Conservation (phyloP, 1,140 invertebrate genomes). For the Adelges cooleyi region DNA sequence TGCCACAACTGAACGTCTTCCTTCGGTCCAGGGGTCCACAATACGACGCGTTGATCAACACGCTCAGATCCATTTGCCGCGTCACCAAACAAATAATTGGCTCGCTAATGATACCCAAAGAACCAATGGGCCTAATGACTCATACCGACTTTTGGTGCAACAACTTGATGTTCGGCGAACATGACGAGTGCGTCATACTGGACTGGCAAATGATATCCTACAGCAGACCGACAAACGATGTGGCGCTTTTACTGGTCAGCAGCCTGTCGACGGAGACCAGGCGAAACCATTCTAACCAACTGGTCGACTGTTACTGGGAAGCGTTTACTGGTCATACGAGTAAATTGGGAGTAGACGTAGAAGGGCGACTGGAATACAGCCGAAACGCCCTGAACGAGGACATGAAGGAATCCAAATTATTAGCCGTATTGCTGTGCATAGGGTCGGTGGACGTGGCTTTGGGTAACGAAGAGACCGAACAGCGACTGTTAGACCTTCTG, state of each 20-base stretch:
- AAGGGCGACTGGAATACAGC: constrained; percentile 45
- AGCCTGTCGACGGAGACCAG: constrained; percentile 58
- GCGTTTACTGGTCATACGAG: constrained; percentile 44
- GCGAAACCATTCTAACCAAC: constrained; percentile 44
- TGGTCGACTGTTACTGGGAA: constrained; percentile 59
- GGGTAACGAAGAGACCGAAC: constrained; percentile 54
- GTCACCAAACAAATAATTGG: constrained; percentile 51
- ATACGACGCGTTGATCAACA: constrained; percentile 42
- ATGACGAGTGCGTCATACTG: constrained; percentile 49
- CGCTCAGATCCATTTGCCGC: constrained; percentile 44
- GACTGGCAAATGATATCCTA: constrained; percentile 78
- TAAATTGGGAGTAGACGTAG: constrained; percentile 47
- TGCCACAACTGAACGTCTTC: constrained; percentile 59
- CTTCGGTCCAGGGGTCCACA: constrained; percentile 50
- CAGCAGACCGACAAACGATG: constrained; percentile 61
- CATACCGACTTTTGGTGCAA: constrained; percentile 77
- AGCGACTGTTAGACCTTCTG: constrained; percentile 49
- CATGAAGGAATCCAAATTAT: constrained; percentile 55
- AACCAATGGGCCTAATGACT: constrained; percentile 56
- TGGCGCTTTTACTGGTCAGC: constrained; percentile 64
- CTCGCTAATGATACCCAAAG: constrained; percentile 49
- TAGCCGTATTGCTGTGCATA: constrained; percentile 62
- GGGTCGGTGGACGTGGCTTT: constrained; percentile 65
- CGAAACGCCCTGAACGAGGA: constrained; percentile 47
- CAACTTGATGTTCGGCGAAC: constrained; percentile 58